Evolutionary conservation across 2,113 vertebrate species (phyloP).

Genomic region (Progne subis): DNA sequence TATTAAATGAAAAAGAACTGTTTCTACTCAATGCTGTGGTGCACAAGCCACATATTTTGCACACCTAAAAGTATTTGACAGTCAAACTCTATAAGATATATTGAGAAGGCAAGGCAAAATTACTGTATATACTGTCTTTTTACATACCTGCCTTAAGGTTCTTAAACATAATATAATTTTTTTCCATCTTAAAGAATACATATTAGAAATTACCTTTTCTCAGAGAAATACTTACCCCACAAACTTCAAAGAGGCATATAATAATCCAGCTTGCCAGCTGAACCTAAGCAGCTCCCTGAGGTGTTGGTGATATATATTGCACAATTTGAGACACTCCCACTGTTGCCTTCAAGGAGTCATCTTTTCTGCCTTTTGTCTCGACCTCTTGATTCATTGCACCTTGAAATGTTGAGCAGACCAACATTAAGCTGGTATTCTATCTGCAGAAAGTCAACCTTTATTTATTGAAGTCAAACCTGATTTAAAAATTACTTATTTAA

Average conservation of each 20-base stretch:
- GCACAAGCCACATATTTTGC: background rate
- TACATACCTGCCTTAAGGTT: background rate
- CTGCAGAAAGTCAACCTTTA: background rate
- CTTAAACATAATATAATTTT: background rate
- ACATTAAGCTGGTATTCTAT: background rate
- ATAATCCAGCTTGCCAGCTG: conserved; percentile 3
- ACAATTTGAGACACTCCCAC: conserved; percentile 52
- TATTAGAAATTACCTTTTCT: conserved; percentile 12
- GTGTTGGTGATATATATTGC: conserved; percentile 44
- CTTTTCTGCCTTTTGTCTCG: background rate
- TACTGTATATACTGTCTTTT: background rate
- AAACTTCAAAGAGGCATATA: background rate
- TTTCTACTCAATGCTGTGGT: background rate
- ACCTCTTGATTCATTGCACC: conserved; percentile 10
- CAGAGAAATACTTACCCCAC: conserved; percentile 46
- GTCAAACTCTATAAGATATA: background rate
- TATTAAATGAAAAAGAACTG: background rate
- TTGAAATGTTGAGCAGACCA: background rate
- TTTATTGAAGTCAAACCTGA: background rate
- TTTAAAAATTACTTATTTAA: background rate
- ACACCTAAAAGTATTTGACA: background rate
- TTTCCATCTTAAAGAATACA: background rate
- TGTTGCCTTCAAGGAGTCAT: background rate
- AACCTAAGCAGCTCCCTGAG: background rate
- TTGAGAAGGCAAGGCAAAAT: background rate